phyloP scores from a whole-genome alignment of 2,113 vertebrate species.

The Phrynocephalus versicolor region DNA sequence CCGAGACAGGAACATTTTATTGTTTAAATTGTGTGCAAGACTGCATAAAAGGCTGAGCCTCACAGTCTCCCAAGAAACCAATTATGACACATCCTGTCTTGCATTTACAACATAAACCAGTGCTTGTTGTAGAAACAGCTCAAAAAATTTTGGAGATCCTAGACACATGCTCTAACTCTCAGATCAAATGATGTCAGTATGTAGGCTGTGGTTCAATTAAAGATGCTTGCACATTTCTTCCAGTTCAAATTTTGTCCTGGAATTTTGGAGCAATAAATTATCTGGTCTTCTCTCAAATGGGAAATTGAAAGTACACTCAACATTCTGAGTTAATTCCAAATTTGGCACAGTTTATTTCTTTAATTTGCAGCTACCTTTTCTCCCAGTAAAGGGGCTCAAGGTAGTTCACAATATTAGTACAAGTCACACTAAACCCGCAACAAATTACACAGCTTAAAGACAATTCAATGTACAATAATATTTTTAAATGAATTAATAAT shows the following conservation, averaged over 20 bases:
- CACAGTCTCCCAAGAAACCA: conserved; percentile 47
- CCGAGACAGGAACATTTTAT: conserved; percentile 48
- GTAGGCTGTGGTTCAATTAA: not conserved
- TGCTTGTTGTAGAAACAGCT: not conserved
- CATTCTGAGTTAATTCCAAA: not conserved
- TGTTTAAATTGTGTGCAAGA: conserved; percentile 25
- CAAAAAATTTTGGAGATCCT: not conserved
- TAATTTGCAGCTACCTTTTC: too few species aligned
- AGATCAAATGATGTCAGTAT: not conserved
- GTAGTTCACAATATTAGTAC: too few species aligned
- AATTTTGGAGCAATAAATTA: not conserved
- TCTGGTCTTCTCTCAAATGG: not conserved
- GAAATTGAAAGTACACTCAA: not conserved
- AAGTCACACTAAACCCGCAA: too few species aligned
- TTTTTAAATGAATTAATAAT: too few species aligned
- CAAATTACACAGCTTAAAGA: too few species aligned
- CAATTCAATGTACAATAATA: too few species aligned
- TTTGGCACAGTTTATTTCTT: not conserved
- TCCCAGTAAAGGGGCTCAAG: too few species aligned
- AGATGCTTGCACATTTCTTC: not conserved
- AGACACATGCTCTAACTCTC: too few species aligned
- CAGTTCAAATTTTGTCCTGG: not conserved
- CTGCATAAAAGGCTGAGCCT: conserved; percentile 59
- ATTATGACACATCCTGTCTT: conserved; percentile 36
- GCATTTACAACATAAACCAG: not conserved